Evolutionary conservation across 2,113 vertebrate genomes (phyloP).

Genomic region (Acrocephalus arundinaceus): DNA sequence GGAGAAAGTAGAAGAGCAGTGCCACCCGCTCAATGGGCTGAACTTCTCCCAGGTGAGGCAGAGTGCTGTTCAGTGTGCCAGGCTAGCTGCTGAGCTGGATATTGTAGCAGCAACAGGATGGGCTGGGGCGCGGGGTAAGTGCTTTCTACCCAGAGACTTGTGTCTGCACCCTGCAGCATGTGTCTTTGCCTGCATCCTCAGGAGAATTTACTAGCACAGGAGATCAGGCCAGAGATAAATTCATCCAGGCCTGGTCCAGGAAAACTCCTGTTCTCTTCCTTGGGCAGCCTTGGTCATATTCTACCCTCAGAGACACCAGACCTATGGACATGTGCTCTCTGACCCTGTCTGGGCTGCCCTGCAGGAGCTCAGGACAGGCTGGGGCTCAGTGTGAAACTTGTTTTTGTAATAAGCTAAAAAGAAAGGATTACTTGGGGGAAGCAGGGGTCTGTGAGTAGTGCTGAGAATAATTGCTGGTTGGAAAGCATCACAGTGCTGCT

Average conservation of each 20-base stretch:
- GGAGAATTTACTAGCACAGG: background rate
- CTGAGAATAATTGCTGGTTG: background rate
- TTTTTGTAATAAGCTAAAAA: background rate
- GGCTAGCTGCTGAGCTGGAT: background rate
- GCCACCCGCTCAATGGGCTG: slow-evolving; percentile 87
- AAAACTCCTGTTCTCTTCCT: background rate
- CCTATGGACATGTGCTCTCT: background rate
- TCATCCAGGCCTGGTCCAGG: background rate
- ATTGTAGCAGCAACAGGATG: background rate
- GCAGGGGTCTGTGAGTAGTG: background rate
- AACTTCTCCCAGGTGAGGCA: slow-evolving; percentile 88
- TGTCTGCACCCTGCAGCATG: accelerated
- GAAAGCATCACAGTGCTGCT: background rate
- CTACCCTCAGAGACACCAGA: background rate
- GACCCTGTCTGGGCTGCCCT: background rate
- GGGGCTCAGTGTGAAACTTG: background rate
- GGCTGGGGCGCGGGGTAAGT: accelerated
- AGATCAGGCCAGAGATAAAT: background rate
- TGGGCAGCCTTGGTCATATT: background rate
- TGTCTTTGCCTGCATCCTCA: background rate
- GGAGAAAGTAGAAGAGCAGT: slow-evolving; percentile 91
- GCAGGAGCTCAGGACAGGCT: background rate
- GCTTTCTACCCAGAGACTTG: accelerated
- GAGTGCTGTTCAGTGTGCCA: background rate
- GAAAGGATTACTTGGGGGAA: background rate